These are phyloP conservation scores for Arvicanthis niloticus DNA, from an alignment of 2,113 vertebrate species.

Conservation along the genomic window DNA sequence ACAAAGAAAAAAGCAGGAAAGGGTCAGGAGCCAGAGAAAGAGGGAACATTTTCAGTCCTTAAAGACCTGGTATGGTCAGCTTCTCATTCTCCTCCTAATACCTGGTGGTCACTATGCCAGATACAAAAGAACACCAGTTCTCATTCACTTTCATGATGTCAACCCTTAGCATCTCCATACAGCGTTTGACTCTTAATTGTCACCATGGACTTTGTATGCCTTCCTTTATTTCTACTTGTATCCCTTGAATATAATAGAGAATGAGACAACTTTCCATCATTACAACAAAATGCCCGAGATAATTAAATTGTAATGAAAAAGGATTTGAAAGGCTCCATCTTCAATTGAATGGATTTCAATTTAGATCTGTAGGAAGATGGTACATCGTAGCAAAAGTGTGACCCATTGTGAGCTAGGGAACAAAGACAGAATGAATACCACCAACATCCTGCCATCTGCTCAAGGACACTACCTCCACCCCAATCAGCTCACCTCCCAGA, in stretches of 20 bases:
- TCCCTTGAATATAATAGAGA: not conserved
- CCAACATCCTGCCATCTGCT: not conserved
- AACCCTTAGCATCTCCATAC: no score
- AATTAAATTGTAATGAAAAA: not conserved
- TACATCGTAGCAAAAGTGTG: not conserved
- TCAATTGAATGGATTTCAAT: not conserved
- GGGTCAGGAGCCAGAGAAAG: not conserved
- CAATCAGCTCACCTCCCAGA: not conserved
- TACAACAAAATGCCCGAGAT: not conserved
- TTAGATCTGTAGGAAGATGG: not conserved
- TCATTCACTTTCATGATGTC: not conserved
- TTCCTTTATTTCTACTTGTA: not conserved
- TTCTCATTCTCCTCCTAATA: not conserved
- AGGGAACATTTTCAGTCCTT: not conserved
- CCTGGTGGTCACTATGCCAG: not conserved
- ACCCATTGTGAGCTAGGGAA: no score
- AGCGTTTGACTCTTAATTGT: not conserved
- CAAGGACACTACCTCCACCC: fast-evolving
- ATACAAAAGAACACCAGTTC: not conserved
- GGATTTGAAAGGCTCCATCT: not conserved
- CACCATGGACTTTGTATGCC: not conserved
- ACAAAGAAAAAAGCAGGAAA: no score
- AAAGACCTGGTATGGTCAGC: not conserved
- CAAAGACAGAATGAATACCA: not conserved
- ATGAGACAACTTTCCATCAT: not conserved